Evolutionary conservation across 2,888 invertebrate genomes (phyloP).

Genomic region (Cosmorhoe ocellata): DNA sequence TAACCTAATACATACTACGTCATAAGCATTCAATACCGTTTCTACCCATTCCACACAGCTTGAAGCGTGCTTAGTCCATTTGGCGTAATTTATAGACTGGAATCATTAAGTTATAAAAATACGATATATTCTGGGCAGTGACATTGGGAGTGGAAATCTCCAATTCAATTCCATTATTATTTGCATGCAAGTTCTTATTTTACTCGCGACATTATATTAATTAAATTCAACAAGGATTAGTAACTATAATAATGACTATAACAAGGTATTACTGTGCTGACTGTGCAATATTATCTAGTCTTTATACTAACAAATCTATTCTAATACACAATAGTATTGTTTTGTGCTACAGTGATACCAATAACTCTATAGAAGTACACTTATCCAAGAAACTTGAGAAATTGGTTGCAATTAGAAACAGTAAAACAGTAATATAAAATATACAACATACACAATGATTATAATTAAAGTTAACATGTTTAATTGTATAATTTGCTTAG

Average conservation of each 20-base stretch:
- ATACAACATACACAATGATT: conserved; percentile 17
- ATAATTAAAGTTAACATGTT: conserved; percentile 16
- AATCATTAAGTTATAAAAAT: conserved; percentile 56
- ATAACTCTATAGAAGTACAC: conserved; percentile 21
- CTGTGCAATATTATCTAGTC: conserved; percentile 54
- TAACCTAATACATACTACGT: conserved; percentile 9
- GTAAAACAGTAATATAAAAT: conserved; percentile 17
- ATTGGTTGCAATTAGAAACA: conserved; percentile 18
- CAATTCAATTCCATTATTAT: conserved; percentile 55
- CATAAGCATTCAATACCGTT: conserved; percentile 19
- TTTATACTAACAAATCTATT: conserved; percentile 49
- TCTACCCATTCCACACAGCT: conserved; percentile 39
- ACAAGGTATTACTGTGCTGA: conserved; percentile 60
- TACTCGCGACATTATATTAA: conserved; percentile 12
- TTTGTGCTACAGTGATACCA: conserved; percentile 54
- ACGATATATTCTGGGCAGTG: conserved; percentile 60
- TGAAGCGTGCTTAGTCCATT: conserved; percentile 56
- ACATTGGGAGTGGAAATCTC: conserved; percentile 45
- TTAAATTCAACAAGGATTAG: conserved; percentile 42
- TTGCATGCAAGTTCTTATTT: conserved; percentile 48
- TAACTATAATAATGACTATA: conserved; percentile 46
- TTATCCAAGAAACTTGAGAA: conserved; percentile 8
- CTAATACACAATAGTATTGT: conserved; percentile 49
- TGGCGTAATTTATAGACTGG: conserved; percentile 50
- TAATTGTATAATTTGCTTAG: conserved; percentile 9